Evolutionary conservation across 2,888 invertebrate genomes (phyloP).

Genomic region (Plagiodera versicolora): DNA sequence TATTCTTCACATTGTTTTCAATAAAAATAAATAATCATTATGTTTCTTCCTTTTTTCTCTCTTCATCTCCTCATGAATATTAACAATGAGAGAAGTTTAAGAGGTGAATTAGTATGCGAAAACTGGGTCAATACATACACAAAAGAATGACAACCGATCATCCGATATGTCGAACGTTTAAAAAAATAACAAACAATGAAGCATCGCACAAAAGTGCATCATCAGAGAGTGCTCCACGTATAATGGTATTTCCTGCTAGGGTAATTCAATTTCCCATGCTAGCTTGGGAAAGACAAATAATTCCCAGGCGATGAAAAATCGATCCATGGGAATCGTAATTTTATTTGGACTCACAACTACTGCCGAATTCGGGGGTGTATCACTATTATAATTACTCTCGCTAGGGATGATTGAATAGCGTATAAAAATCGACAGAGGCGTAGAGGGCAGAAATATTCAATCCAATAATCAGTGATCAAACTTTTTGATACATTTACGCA

Average conservation of each 20-base stretch:
- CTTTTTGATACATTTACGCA: too few relatives aligned
- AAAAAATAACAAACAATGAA: conserved; percentile 22
- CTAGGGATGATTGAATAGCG: conserved; percentile 39
- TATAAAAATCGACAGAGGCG: conserved; percentile 19
- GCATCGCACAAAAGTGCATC: conserved; percentile 17
- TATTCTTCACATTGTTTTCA: too few relatives aligned
- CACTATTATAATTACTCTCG: conserved; percentile 43
- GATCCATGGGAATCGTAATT: conserved; percentile 33
- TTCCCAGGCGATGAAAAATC: conserved; percentile 33
- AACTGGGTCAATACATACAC: neutral
- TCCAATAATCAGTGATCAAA: too few relatives aligned
- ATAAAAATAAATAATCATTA: too few relatives aligned
- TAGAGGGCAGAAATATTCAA: neutral
- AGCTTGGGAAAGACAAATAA: conserved; percentile 32
- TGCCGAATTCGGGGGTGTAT: conserved; percentile 33
- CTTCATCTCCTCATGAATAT: too few relatives aligned
- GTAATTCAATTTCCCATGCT: conserved; percentile 32
- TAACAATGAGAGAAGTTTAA: too few relatives aligned
- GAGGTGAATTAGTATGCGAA: too few relatives aligned
- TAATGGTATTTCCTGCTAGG: conserved; percentile 32
- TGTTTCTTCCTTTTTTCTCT: too few relatives aligned
- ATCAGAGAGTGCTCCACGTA: conserved; percentile 14
- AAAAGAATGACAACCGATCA: neutral
- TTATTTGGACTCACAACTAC: conserved; percentile 26
- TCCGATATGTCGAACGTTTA: conserved; percentile 3